Percentiles rank a stretch among this genome's conserved stretches.
These are phyloP conservation scores for Exocentrus adspersus DNA, from an alignment of 2,888 invertebrate genomes.

Conservation along the genomic window DNA sequence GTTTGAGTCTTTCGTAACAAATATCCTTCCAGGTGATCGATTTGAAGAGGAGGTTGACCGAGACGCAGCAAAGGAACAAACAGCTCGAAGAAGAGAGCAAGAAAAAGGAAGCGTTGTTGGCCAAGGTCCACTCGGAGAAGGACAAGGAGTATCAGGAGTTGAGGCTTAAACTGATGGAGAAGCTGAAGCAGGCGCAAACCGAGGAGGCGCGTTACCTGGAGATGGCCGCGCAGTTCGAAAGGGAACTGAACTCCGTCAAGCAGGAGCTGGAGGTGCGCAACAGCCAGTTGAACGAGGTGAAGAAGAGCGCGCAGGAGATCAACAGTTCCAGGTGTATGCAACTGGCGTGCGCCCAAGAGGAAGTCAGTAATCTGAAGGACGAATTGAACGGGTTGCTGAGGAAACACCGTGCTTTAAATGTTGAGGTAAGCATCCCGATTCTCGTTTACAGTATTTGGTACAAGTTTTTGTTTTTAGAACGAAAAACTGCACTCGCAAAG, in stretches of 20 bases:
- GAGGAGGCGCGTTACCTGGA: conserved; percentile 41
- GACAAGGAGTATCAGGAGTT: conserved; percentile 44
- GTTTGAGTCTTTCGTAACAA: no score
- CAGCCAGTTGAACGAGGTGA: conserved; percentile 45
- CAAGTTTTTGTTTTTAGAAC: conserved; percentile 53
- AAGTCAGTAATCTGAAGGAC: conserved; percentile 53
- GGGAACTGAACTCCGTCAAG: conserved; percentile 43
- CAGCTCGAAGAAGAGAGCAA: conserved; percentile 41
- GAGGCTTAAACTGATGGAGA: conserved; percentile 47
- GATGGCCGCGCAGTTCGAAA: conserved; percentile 45
- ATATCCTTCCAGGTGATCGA: conserved; percentile 45
- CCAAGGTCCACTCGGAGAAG: conserved; percentile 41
- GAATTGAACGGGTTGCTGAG: conserved; percentile 53
- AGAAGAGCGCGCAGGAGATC: conserved; percentile 45
- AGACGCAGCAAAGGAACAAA: conserved; percentile 43
- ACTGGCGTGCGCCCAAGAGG: conserved; percentile 51
- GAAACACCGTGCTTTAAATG: conserved; percentile 49
- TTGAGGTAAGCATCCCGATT: conserved; percentile 51
- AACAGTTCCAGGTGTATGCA: conserved; percentile 45
- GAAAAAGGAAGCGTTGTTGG: conserved; percentile 34
- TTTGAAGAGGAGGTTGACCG: conserved; percentile 48
- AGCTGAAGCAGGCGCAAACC: conserved; percentile 37
- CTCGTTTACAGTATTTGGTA: no score
- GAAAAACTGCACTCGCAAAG: conserved; percentile 55
- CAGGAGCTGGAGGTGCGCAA: conserved; percentile 46